These are phyloP conservation scores for Zosterops lateralis DNA, from an alignment of 2,113 vertebrate species.

Conservation along the genomic window DNA sequence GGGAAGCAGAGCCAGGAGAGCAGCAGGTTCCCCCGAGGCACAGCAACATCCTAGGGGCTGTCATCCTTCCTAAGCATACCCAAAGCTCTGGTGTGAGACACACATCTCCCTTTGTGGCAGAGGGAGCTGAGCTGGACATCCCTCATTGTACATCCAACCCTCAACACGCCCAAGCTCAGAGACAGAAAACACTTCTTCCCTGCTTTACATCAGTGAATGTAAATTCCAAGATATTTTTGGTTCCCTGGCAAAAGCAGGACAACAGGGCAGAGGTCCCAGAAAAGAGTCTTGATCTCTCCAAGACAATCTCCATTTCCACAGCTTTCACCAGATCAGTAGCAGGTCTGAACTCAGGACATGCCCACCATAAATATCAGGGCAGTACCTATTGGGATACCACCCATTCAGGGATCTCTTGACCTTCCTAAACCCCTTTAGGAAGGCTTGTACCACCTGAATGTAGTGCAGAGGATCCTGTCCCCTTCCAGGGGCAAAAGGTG, in stretches of 20 bases:
- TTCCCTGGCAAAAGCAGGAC: not conserved
- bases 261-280: not conserved
- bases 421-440: not conserved
- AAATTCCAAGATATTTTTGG: not conserved
- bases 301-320: not conserved
- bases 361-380: not conserved
- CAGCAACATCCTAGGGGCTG: not conserved
- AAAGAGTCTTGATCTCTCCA: not conserved
- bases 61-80: not conserved
- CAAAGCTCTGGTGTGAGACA: not conserved
- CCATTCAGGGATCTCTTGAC: not conserved
- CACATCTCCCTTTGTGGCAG: not conserved
- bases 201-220: not conserved
- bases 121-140: not conserved
- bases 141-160: not conserved
- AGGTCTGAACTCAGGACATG: not conserved
- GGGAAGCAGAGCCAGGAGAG: not conserved
- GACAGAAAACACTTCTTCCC: not conserved
- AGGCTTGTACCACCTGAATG: not conserved
- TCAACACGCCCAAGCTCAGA: not conserved
- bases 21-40: rapidly evolving
- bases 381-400: not conserved
- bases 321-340: not conserved
- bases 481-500: not conserved
- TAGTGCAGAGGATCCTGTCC: not conserved